phyloP scores from a whole-genome alignment of 1,140 invertebrate genomes.

The Callitettix versicolor region DNA sequence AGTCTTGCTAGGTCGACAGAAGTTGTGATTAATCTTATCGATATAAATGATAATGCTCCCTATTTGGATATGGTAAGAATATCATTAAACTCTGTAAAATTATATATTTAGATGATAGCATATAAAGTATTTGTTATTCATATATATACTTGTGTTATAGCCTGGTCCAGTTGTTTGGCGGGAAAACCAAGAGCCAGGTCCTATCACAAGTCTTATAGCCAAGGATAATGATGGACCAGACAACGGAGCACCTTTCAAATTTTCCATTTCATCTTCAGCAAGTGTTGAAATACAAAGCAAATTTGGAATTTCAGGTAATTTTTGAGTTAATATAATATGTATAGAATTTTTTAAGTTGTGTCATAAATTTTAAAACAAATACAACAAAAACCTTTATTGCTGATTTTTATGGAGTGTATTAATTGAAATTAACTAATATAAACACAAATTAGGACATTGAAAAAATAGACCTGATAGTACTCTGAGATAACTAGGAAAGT shows the following conservation, averaged over 20 bases:
- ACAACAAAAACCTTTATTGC: no score
- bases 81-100: not conserved
- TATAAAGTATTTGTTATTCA: not conserved
- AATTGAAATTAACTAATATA: no score
- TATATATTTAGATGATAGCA: not conserved
- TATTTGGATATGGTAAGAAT: slow-evolving; percentile 61
- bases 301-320: slow-evolving; percentile 53
- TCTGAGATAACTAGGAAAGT: no score
- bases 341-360: not conserved
- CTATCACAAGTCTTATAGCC: slow-evolving; percentile 58
- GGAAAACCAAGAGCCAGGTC: slow-evolving; percentile 59
- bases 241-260: slow-evolving; percentile 74
- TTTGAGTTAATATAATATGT: slow-evolving; percentile 11
- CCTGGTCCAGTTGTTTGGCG: slow-evolving; percentile 60
- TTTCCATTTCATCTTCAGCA: slow-evolving; percentile 53
- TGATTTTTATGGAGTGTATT: no score
- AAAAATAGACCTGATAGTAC: no score
- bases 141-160: not conserved
- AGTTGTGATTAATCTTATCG: slow-evolving; percentile 62
- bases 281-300: slow-evolving; percentile 53
- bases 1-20: slow-evolving; percentile 49
- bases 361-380: no score
- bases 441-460: no score
- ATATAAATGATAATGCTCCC: slow-evolving; percentile 86
- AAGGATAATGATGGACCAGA: slow-evolving; percentile 65